Percentiles rank a stretch among this genome's conserved stretches.
Evolutionary conservation across 2,113 vertebrate species (phyloP).

Genomic region (Tragelaphus buxtoni): DNA sequence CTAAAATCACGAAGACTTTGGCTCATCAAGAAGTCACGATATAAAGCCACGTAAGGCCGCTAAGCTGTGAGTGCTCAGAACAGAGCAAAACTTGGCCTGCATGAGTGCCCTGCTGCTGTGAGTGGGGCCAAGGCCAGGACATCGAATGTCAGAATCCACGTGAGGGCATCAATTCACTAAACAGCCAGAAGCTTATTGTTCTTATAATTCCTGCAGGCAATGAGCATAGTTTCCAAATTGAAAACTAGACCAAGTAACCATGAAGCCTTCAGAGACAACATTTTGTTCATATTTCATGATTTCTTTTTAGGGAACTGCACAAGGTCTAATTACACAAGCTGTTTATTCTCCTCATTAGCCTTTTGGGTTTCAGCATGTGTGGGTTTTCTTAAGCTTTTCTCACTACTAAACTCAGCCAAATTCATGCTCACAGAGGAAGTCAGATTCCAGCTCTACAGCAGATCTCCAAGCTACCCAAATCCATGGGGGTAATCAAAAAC

Average conservation of each 20-base stretch:
- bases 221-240: not conserved
- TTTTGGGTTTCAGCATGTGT: conserved; percentile 29
- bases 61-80: not conserved
- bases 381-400: conserved; percentile 35
- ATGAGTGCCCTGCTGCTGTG: not conserved
- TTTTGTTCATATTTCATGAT: conserved; percentile 46
- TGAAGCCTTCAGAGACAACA: conserved; percentile 24
- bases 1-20: not conserved
- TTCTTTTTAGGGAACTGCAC: conserved; percentile 46
- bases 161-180: not conserved
- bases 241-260: conserved; percentile 13
- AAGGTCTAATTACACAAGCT: conserved; percentile 30
- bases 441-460: not conserved
- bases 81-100: not conserved
- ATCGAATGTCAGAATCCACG: not conserved
- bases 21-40: not conserved
- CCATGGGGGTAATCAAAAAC: conserved; percentile 1
- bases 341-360: conserved; percentile 44
- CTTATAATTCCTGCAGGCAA: not conserved
- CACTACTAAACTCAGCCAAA: conserved; percentile 1
- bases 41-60: not conserved
- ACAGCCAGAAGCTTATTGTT: not conserved
- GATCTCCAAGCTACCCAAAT: not conserved
- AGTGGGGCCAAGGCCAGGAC: not conserved
- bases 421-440: not conserved